Evolutionary conservation across 2,888 invertebrate genomes (phyloP), one percentile per base, ranked within the genome.

Genomic region (Meghimatium bilineatum): DNA sequence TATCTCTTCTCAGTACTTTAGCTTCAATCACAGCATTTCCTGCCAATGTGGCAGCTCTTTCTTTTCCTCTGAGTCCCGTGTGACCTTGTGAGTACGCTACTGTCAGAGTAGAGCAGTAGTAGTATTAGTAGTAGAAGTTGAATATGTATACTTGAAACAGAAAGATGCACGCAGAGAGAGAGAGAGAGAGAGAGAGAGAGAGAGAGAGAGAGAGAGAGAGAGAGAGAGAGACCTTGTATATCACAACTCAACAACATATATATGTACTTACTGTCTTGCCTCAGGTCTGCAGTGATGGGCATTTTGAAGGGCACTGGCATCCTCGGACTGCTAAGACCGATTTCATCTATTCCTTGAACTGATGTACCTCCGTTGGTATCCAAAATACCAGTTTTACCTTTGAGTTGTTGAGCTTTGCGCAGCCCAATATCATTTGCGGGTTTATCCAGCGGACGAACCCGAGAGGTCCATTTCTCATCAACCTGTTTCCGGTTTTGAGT

Each of bases 221-320:
- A 63, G 72, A 34, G 14, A 49, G 26, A 56, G 36, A 14, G 72
- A 66, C 10, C 2, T 56, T 56, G n/a, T n/a, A n/a, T n/a, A n/a
- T n/a, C n/a, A n/a, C n/a, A n/a, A n/a, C n/a, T n/a, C n/a, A n/a
- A n/a, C n/a, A n/a, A 56, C 56, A 56, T 56, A 17, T 56, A 63
- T n/a, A 72, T 69, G 34, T 32, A 67, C 78, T 80, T 32, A 84
- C 80, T 75, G 23, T 71, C 63, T 10, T 84, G 80, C 36, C 80
- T 84, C 0, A 80, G 56, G 32, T 80, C 80, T n/a, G 77, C 77
- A 29, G 74, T 80, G 56, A 79, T 77, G 23, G 71, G 49, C 29
- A 67, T 49, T 36, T 72, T 84, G 36, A 85, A 56, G 3, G 76
- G 85, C 2, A 67, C 29, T n/a, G 32, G 77, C 14, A 63, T 71